Percentiles rank a stretch among this genome's conserved stretches.
phyloP scores from a whole-genome alignment of 2,888 invertebrate species.

The Tridacna crocea region DNA sequence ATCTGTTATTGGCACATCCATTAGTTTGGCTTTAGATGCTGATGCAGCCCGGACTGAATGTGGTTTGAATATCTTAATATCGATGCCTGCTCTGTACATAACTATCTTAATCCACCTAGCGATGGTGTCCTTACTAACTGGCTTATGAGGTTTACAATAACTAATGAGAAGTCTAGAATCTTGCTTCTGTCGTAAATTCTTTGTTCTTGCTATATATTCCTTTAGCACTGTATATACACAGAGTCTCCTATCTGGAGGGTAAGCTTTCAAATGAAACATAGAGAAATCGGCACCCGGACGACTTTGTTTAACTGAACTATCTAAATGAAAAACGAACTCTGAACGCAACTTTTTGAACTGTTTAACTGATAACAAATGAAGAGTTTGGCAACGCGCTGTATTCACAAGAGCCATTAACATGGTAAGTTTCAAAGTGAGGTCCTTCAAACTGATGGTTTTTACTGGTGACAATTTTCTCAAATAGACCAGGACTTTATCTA shows the following conservation, averaged over 20 bases:
- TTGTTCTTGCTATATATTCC: slow-evolving; percentile 14
- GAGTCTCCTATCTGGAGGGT: too few relatives aligned
- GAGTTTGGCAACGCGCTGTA: slow-evolving; percentile 5
- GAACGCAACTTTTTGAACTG: neutral
- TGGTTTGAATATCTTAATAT: slow-evolving; percentile 8
- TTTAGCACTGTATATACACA: neutral
- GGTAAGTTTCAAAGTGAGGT: neutral
- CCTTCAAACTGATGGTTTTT: neutral
- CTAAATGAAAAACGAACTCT: neutral
- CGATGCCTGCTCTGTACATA: slow-evolving; percentile 29
- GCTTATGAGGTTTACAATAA: slow-evolving; percentile 27
- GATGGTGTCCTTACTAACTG: neutral
- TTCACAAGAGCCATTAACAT: slow-evolving; percentile 5
- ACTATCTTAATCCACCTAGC: slow-evolving; percentile 7
- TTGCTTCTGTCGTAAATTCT: neutral
- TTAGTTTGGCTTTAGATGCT: slow-evolving; percentile 23
- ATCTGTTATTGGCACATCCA: neutral
- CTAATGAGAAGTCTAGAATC: slow-evolving; percentile 23
- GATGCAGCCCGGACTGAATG: slow-evolving; percentile 25
- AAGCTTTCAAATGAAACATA: neutral
- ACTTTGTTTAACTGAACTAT: slow-evolving; percentile 5
- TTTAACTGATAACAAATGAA: slow-evolving; percentile 15
- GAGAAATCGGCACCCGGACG: slow-evolving; percentile 1
- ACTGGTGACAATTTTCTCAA: neutral
- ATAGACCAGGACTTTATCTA: too few relatives aligned